Evolutionary conservation across 1,140 invertebrate species (phyloP), one percentile per base, ranked within the genome.

Genomic region (Globodera ellingtonae): DNA sequence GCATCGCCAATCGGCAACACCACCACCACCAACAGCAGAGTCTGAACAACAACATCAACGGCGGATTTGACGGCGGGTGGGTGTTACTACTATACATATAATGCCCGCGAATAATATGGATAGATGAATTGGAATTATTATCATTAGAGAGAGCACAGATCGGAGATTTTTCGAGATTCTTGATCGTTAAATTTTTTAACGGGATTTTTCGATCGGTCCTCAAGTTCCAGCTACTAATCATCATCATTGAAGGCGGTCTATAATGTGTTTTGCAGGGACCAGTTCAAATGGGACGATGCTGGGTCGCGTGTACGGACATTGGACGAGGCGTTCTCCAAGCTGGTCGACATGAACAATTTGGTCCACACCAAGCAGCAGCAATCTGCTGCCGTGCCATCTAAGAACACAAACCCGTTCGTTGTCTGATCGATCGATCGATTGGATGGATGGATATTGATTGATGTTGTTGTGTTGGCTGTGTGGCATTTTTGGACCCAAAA

Each of bases 331-430:
- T 88, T 88, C 75, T 72, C 79, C 35, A 89, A 89, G 71, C 80
- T 89, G 15, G 88, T 89, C 7, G 86, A 89, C 78, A 88, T 89
- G 84, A 84, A 89, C 67, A 72, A 78, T 50, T 85, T 89, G 21
- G 69, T 79, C 35, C 35, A 35, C 35, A 35, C 35, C 44, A 67
- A 50, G 70, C 59, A 52, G 69, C 66, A 24, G 47, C 77, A 47
- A 7, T 59, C 69, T 69, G 44, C 35, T 46, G 74, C 66, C 15
- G 15, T 77, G 75, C 47, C 69, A 13, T 48, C 69, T 21, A 77
- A 70, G 67, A 70, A 47, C 62, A 77, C 75, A n/a, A 77, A 77
- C 9, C 75, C 75, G 46, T 77, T 77, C 24, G 69, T 77, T 66
- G 48, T 77, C 50, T 77, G 62, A 77, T 10, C 35, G 59, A 65